Conservation (phyloP, 2,888 invertebrate species). For the Griposia aprilina region DNA sequence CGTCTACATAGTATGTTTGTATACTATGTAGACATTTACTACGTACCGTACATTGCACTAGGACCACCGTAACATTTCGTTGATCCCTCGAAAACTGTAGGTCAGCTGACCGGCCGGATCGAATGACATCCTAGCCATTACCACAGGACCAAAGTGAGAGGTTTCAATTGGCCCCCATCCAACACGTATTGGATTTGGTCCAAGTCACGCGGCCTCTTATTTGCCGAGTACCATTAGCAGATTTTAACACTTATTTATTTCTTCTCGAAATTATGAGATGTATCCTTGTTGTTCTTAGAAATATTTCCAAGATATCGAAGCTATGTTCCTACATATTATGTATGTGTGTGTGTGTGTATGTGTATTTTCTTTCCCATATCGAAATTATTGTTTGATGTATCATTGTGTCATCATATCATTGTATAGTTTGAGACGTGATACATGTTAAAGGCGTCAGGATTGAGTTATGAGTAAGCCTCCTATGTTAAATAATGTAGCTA, state of each 20-base stretch:
- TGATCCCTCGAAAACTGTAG: conserved; percentile 39
- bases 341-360: no score
- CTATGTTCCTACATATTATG: no score
- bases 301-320: neutral
- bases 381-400: neutral
- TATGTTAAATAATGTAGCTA: neutral
- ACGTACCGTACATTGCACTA: conserved; percentile 1
- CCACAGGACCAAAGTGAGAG: conserved; percentile 75
- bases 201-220: conserved; percentile 80
- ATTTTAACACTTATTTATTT: conserved; percentile 75
- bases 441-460: neutral
- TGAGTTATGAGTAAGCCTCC: neutral
- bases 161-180: conserved; percentile 78
- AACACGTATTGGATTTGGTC: conserved; percentile 77
- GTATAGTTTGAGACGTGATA: neutral
- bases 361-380: neutral
- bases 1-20: no score
- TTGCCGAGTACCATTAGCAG: conserved; percentile 77
- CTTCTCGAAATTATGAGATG: conserved; percentile 58
- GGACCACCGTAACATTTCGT: conserved; percentile 31
- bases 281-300: conserved; percentile 20
- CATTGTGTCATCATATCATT: neutral
- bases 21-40: neutral
- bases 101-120: conserved; percentile 60
- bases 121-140: conserved; percentile 73